These are phyloP conservation scores for Danio albolineatus DNA, from an alignment of 2,797 vertebrate species.

Conservation along the genomic window DNA sequence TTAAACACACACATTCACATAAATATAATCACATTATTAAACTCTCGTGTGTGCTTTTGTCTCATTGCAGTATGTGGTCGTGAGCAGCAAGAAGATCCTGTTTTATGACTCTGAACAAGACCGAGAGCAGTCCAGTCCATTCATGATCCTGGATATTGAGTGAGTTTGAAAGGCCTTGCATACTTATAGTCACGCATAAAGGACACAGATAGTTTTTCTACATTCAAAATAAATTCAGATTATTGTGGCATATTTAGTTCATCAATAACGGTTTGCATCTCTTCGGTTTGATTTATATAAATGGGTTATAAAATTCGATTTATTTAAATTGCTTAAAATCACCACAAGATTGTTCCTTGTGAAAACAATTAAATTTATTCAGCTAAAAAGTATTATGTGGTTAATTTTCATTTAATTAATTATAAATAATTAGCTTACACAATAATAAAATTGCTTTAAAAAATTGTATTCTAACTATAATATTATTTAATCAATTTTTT, in stretches of 20 bases:
- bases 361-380: neutral
- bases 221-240: neutral
- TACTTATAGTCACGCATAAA: neutral
- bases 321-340: neutral
- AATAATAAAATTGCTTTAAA: too few species aligned
- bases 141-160: conserved; percentile 97
- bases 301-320: too few species aligned
- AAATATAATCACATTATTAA: neutral
- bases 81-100: conserved; percentile 98
- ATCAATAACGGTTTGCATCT: neutral
- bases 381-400: neutral
- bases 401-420: neutral
- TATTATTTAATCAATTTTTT: too few species aligned
- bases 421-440: too few species aligned
- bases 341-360: neutral
- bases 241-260: neutral
- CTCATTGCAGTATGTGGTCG: conserved; percentile 87
- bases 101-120: conserved; percentile 95
- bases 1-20: neutral
- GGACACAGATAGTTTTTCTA: rapidly evolving
- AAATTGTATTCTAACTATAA: too few species aligned
- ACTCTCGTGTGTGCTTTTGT: conserved; percentile 11
- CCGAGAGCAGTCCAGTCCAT: conserved; percentile 92
- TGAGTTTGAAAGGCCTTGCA: conserved; percentile 77
- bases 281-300: neutral